Base-by-base conservation (phyloP, 2,797 vertebrate species). In the Scomberomorus guttatus region DNA sequence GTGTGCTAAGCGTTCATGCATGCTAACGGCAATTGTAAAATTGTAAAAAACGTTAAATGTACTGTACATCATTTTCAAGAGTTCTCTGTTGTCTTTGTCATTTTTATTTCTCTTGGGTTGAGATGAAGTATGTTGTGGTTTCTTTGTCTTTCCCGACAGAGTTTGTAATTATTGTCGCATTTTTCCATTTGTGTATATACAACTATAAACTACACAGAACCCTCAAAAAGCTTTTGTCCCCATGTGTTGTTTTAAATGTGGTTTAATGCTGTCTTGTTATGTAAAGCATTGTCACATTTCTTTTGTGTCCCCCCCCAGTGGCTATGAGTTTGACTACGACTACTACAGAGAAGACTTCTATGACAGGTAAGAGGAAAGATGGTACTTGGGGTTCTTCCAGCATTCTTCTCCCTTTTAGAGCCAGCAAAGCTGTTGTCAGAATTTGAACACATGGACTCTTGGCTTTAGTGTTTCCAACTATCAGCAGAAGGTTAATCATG, bases 301-400 rank as follows among this genome's bases (percentile, higher is more conserved):
- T 50, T 63, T 34, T 65, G 88, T 88, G 84, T 93, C 81, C 89
- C 85, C 88, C 87, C 80, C 52, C 93, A 98, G 97, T 6, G 95
- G 97, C 79, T 97, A 97, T 22, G 97, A 97, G 84, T 97, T 98
- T 79, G 97, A 97, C 91, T 97, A 96, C 25, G 97, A 97, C 87
- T 97, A 96, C 92, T 97, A 96, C 95, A 96, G 95, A 94, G 96
- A 98, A 11, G 95, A 97, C 90, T 97, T 98, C 93, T 98, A 96
- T 13, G 95, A 97, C 93, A 97, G 97, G 97, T 98, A 87, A 88
- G 92, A 68, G 7, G 32, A n/a, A 44, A 9, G 39, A 29, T 27
- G 12, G 3, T 15, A 18, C 22, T 32, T 17, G 3, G 7, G 20
- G 27, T 48, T 42, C 48, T 3, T 55, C 42, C 56, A 71, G 59